These are phyloP conservation scores for Embiotoca jacksoni DNA, from an alignment of 2,113 vertebrate genomes.

Conservation along the genomic window DNA sequence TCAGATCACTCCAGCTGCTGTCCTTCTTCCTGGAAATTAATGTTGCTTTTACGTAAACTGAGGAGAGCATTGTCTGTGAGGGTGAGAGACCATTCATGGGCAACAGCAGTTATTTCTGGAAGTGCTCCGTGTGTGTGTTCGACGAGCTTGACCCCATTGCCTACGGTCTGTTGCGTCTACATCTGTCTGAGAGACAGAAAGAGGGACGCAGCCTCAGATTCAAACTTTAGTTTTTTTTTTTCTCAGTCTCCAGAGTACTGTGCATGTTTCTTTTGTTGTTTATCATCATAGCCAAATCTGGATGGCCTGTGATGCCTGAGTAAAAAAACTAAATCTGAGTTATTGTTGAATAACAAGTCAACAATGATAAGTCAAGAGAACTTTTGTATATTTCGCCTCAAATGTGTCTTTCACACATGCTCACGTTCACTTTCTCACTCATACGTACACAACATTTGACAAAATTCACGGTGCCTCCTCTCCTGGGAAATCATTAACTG, in stretches of 20 bases:
- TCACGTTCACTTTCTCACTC: not conserved
- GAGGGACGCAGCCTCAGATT: conserved; percentile 19
- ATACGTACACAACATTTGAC: conserved; percentile 43
- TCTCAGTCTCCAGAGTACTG: conserved; percentile 8
- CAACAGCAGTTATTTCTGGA: conserved; percentile 65
- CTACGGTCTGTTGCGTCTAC: conserved; percentile 60
- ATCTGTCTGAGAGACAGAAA: conserved; percentile 57
- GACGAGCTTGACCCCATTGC: conserved; percentile 69
- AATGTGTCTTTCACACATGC: conserved; percentile 16
- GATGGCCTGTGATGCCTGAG: not conserved
- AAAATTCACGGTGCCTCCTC: conserved; percentile 33
- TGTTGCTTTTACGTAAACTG: not conserved
- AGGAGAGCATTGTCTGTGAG: conserved; percentile 19
- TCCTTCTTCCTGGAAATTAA: not conserved
- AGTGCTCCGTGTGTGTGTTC: conserved; percentile 40
- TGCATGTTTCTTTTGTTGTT: conserved; percentile 10
- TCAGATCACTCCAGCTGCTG: not conserved
- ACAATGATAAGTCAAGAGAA: not conserved
- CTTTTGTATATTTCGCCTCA: conserved; percentile 24
- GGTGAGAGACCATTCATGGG: conserved; percentile 16
- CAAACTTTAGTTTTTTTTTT: conserved; percentile 33
- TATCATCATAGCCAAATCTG: not conserved
- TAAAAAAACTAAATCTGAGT: not conserved
- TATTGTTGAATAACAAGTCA: not conserved
- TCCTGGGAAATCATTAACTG: conserved; percentile 77